Percentiles rank a stretch among this genome's conserved stretches.
These are phyloP conservation scores for Chaetodon trifasciatus DNA, from an alignment of 2,797 vertebrate genomes.

Conservation along the genomic window DNA sequence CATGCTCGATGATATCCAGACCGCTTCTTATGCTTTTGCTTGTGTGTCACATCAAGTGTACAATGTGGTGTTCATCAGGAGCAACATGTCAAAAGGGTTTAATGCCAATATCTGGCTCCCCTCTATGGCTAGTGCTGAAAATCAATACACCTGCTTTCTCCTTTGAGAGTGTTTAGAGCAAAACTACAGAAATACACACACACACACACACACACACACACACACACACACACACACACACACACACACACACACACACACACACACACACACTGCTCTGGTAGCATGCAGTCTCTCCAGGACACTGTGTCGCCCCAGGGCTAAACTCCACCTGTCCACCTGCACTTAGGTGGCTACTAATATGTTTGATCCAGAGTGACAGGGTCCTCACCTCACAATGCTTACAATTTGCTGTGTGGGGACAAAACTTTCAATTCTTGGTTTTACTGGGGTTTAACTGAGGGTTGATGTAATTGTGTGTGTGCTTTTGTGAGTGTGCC, in stretches of 20 bases:
- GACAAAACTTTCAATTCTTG: slow-evolving; percentile 52
- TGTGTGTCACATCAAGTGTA: slow-evolving; percentile 68
- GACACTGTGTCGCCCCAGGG: slow-evolving; percentile 64
- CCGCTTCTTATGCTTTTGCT: slow-evolving; percentile 32
- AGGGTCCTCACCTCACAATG: slow-evolving; percentile 66
- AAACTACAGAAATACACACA: slow-evolving; percentile 53
- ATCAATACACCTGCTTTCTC: slow-evolving; percentile 76
- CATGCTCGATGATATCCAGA: slow-evolving; percentile 46
- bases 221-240: slow-evolving; percentile 44
- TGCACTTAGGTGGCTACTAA: slow-evolving; percentile 69
- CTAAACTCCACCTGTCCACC: slow-evolving; percentile 70
- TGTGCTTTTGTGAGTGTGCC: background rate
- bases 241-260: slow-evolving; percentile 42
- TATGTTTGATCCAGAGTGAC: slow-evolving; percentile 77
- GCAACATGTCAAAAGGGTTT: slow-evolving; percentile 82
- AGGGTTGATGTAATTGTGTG: slow-evolving; percentile 28
- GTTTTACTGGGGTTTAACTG: slow-evolving; percentile 39
- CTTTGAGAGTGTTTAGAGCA: slow-evolving; percentile 59
- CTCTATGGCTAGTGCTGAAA: slow-evolving; percentile 72
- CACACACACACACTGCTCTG: slow-evolving; percentile 47
- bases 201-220: slow-evolving; percentile 42
- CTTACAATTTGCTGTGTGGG: slow-evolving; percentile 56
- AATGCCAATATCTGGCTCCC: slow-evolving; percentile 78
- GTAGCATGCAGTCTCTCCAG: slow-evolving; percentile 48
- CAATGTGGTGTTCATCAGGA: slow-evolving; percentile 67